phyloP scores from a whole-genome alignment of 2,797 vertebrate species.

The Allochrocebus solatus region DNA sequence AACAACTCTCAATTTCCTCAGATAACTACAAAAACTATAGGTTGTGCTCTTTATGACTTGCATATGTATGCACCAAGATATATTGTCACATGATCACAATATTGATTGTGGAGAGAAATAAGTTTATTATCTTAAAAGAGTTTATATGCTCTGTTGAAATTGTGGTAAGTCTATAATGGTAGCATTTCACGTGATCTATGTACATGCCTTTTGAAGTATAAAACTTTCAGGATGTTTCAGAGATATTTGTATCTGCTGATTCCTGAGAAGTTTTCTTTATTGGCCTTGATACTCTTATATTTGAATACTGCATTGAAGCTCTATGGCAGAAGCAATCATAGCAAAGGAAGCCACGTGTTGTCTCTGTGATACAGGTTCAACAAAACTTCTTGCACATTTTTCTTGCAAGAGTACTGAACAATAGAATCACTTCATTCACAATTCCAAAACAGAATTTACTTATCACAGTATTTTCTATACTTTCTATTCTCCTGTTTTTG shows the following conservation, averaged over 20 bases:
- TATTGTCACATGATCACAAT: not conserved
- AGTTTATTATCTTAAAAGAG: not conserved
- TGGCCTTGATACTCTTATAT: not conserved
- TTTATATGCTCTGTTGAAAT: not conserved
- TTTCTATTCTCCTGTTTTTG: not conserved
- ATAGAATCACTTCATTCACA: not conserved
- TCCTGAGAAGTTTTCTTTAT: not conserved
- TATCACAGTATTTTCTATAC: not conserved
- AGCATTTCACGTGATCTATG: not conserved
- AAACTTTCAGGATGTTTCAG: not conserved
- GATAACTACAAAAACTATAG: not conserved
- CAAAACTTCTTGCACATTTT: not conserved
- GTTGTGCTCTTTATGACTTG: not conserved
- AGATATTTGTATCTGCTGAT: not conserved
- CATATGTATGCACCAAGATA: not conserved
- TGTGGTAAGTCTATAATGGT: not conserved
- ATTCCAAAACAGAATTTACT: not conserved
- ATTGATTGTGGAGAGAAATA: not conserved
- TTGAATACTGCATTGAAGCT: not conserved
- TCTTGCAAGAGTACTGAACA: not conserved
- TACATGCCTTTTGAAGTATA: not conserved
- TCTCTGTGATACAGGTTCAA: no score
- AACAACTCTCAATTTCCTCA: not conserved
- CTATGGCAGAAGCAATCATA: not conserved
- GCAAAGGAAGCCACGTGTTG: not conserved